A percentile compares a stretch with the other conserved stretches of the same genome.
phyloP scores from a whole-genome alignment of 2,797 vertebrate genomes.

The Coilia nasus region DNA sequence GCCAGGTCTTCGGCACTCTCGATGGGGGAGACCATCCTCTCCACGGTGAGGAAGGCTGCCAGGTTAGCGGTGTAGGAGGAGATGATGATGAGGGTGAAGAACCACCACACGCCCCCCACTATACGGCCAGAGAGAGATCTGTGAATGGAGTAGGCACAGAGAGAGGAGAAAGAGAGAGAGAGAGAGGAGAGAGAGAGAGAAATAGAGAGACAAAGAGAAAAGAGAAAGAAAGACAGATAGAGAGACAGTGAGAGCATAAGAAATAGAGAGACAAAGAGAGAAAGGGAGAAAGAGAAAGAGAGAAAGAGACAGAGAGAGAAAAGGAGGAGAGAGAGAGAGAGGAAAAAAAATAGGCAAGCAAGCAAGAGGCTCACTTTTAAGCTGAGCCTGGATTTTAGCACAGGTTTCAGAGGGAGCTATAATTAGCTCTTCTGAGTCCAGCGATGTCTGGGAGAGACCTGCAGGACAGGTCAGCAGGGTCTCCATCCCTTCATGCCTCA shows the following conservation, averaged over 20 bases:
- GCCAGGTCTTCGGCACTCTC: slow-evolving; percentile 97
- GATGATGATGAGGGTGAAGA: slow-evolving; percentile 99
- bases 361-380: slow-evolving; percentile 7
- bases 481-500: not conserved
- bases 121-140: slow-evolving; percentile 97
- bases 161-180: slow-evolving; percentile 42
- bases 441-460: not conserved
- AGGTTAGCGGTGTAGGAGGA: slow-evolving; percentile 99
- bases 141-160: slow-evolving; percentile 28
- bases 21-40: slow-evolving; percentile 98
- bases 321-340: not conserved
- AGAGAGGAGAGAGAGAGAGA: slow-evolving; percentile 19
- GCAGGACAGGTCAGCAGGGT: not conserved
- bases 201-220: slow-evolving; percentile 30
- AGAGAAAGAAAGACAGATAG: slow-evolving; percentile 35
- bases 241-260: not conserved
- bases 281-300: slow-evolving; percentile 6
- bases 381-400: not conserved
- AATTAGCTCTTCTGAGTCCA: not conserved
- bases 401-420: not conserved
- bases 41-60: slow-evolving; percentile 97
- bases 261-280: not conserved
- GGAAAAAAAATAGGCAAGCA: not conserved
- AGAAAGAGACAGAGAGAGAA: slow-evolving; percentile 21
- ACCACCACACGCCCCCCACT: slow-evolving; percentile 99